Evolutionary conservation across 1,140 invertebrate species (phyloP).

Genomic region (Bombus confusus): DNA sequence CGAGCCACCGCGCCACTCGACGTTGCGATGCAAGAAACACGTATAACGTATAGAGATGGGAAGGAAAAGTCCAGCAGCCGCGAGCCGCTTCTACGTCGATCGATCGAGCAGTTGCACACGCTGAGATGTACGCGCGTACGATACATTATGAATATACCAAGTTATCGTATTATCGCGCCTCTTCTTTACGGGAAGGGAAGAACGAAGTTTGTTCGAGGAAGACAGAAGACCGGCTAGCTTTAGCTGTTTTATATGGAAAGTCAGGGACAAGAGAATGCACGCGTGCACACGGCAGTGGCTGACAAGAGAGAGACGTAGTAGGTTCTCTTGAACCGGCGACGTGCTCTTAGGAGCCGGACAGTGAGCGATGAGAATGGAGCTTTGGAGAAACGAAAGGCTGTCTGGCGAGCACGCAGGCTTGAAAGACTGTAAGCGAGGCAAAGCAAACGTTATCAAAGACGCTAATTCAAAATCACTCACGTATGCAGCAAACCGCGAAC

Average conservation of each 20-base stretch:
- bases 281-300: not conserved
- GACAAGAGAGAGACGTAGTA: not conserved
- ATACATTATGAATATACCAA: no score
- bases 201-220: no score
- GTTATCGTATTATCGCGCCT: no score
- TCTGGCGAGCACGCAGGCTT: not conserved
- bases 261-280: not conserved
- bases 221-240: not conserved
- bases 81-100: slow-evolving; percentile 18
- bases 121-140: not conserved
- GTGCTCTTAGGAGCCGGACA: not conserved
- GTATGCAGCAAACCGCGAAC: not conserved
- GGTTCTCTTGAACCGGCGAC: not conserved
- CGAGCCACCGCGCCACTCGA: not conserved
- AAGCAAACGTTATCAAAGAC: slow-evolving; percentile 13
- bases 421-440: not conserved
- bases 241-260: not conserved
- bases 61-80: not conserved
- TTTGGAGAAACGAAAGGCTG: not conserved
- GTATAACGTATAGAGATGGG: not conserved
- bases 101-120: slow-evolving; percentile 15
- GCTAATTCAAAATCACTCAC: slow-evolving; percentile 10
- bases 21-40: not conserved
- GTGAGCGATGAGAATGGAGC: slow-evolving; percentile 1
- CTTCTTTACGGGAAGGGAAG: no score